Base-by-base conservation (phyloP, 2,797 vertebrate genomes). In the Tenualosa thibaudeaui region DNA sequence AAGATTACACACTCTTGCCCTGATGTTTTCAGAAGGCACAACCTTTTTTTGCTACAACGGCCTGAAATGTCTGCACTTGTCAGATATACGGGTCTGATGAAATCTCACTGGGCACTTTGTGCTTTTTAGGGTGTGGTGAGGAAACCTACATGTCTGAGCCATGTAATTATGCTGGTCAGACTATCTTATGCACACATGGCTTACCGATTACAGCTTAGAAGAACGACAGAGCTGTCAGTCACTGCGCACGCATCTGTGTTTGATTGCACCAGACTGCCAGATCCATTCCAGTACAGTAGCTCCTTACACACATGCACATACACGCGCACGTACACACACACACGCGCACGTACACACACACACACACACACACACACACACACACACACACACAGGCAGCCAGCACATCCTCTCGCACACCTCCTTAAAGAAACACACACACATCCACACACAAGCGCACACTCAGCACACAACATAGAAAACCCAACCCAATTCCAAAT, bases 261-360 rank as follows among this genome's bases (percentile, higher is more conserved):
- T 83, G 82, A 68, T 78, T 83, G 82, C 4, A n/a, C 19, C 68
- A 83, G 68, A 68, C 82, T 46, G 43, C 43, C 46, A 83, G 85
- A 82, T 51, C n/a, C 51, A 17, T 56, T 85, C 83, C 60, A 75
- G 83, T 49, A 83, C 86, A 86, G 87, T 81, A 81, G 86, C 40
- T 40, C 37, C 19, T 84, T 56, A 54, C 37, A 26, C 62, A 37
- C 9, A 13, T 31, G 22, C 12, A 22, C 53, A 54, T 3, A 81
- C 43, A 85, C 43, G 40, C 86, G 4, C 7, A 13, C 65, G 15
- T 19, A 15, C 65, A 3, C 65, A 37, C 26, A 40, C 65, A 71
- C 65, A 71, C 65, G 37, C 65, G 43, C 37, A 26, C 50, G 10
- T 10, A 22, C 9, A 26, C 62, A 12, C 19, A 68, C 62, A 68